Evolutionary conservation across 1,140 invertebrate species (phyloP), one percentile per base, ranked within the genome.

Genomic region (Cotesia vestalis): DNA sequence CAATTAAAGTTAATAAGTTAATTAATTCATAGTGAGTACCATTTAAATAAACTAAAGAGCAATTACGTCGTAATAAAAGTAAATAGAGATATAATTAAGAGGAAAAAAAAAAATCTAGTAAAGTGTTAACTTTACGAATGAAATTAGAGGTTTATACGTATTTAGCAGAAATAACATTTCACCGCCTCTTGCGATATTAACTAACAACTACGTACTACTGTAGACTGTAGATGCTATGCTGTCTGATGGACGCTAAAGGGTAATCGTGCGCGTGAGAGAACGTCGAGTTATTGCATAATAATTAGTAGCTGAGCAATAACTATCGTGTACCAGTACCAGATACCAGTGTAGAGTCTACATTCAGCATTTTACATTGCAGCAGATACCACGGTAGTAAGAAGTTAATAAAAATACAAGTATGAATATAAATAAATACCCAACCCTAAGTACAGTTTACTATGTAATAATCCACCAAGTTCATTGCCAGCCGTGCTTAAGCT

Each of bases 231-330:
- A 55, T 11, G 70, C 63, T 69, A 34, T 52, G 55, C 52, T 69
- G 76, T 67, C 34, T 27, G 63, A 53, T 70, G 66, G 67, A 66
- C 75, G 77, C 78, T 81, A 82, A 81, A 83, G 78, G 80, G 80
- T 75, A 79, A 77, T 79, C 74, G 74, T 74, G 69, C 74, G 74
- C 73, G 63, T 73, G 72, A 70, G 68, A 75, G 73, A 74, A 77
- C 73, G 75, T 62, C 60, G 74, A 78, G 76, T 68, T 69, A 79
- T 77, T 83, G 80, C 82, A 83, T 83, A 83, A 83, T 81, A 81
- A 82, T 83, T 82, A 83, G 77, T 76, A 75, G 78, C 53, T 71
- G 77, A 68, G 72, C 68, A 66, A 66, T 68, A 68, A 70, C 68
- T 68, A 68, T 66, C 40, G 40, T 46, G 40, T 46, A 11, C 40